Base-by-base conservation (phyloP, 2,113 vertebrate genomes). In the Dinomys branickii region DNA sequence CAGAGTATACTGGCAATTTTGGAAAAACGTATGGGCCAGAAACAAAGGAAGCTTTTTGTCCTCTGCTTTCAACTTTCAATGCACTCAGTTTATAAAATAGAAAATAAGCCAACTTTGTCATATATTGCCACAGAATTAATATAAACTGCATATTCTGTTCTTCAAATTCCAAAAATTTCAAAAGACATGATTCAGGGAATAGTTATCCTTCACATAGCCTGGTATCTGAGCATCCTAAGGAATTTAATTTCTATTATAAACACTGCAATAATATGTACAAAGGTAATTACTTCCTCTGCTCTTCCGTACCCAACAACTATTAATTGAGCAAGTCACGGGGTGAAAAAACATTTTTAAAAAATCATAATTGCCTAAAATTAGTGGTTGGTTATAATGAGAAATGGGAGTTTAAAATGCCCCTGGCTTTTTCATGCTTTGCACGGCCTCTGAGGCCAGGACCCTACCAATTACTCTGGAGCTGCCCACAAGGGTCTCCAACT, bases 91-190 rank as follows among this genome's bases (percentile, higher is more conserved):
- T 77, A 87, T 13, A 80, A 95, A 96, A 82, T 41, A 88, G 56
- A 83, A 4, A 71, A 33, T 84, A 77, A 87, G 88, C 77, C 19
- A 41, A 86, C 20, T 73, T 86, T 84, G 65, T 52, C 89, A 96
- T 30, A 87, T 81, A 86, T 77, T 96, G 86, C 59, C 90, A 41
- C 33, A 90, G 93, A 94, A 50, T 90, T 56, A 90, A 73, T 80
- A 96, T 85, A 94, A 96, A 94, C 10, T 75, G 0, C 26, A 87
- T 84, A 71, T 77, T 84, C 81, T 93, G 52, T 92, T 86, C 75
- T 90, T 95, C 81, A 93, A 93, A 96, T 94, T 91, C 86, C 44
- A 97, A 93, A 90, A 92, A 97, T 94, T 97, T 93, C 95, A 94
- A 96, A 97, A 75, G 58, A 71, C 38, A 38, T 75, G 92, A 90